Conservation (phyloP, 53 echinoderm and acorn worm species). For the Paelopatides confundens region DNA sequence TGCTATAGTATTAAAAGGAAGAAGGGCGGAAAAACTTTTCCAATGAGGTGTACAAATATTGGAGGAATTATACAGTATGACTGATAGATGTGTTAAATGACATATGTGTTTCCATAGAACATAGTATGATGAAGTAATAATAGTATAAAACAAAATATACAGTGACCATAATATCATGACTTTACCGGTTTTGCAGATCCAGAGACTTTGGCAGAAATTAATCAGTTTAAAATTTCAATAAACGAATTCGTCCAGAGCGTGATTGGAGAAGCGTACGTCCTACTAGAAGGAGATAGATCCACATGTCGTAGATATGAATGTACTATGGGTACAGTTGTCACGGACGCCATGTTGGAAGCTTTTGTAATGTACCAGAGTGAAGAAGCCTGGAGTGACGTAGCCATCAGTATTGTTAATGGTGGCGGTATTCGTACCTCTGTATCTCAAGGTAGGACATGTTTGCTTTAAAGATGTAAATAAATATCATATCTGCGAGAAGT, state of each 20-base stretch:
- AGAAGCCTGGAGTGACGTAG: constrained; percentile 52
- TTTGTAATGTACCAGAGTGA: background rate
- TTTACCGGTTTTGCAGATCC: too few relatives aligned
- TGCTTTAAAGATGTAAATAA: too few relatives aligned
- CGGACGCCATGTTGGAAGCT: constrained; percentile 50
- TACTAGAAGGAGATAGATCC: constrained; percentile 28
- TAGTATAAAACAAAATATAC: too few relatives aligned
- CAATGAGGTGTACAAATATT: too few relatives aligned
- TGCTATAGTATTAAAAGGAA: too few relatives aligned
- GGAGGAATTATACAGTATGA: too few relatives aligned
- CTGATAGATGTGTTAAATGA: too few relatives aligned
- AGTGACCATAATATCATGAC: too few relatives aligned
- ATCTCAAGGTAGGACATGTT: constrained; percentile 44
- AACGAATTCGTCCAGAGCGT: background rate
- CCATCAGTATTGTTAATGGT: constrained; percentile 51
- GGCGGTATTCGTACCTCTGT: constrained; percentile 51
- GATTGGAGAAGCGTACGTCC: constrained; percentile 39
- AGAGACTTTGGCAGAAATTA: constrained; percentile 28
- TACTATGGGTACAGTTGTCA: constrained; percentile 52
- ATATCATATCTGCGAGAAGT: too few relatives aligned
- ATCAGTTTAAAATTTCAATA: constrained; percentile 11
- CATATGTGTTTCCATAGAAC: too few relatives aligned
- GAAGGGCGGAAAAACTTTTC: too few relatives aligned
- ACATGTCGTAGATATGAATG: constrained; percentile 44
- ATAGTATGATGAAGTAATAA: too few relatives aligned